Conservation (phyloP, 2,888 invertebrate species). For the Adelphocoris suturalis region DNA sequence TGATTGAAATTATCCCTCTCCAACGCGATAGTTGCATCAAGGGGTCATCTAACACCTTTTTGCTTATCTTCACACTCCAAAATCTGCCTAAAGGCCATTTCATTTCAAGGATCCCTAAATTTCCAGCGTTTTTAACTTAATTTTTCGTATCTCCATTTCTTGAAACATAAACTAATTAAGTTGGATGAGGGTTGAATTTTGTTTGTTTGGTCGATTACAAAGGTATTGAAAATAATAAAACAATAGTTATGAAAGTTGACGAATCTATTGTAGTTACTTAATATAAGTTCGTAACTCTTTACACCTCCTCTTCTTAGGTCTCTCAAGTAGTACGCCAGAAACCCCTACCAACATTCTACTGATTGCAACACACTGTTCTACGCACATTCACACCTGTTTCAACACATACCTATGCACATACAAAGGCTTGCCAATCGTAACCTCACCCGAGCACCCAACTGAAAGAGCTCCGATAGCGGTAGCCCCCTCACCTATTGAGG, state of each 20-base stretch:
- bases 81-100: too few relatives aligned
- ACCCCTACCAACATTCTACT: conserved; percentile 45
- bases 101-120: too few relatives aligned
- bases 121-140: too few relatives aligned
- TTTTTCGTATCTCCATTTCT: too few relatives aligned
- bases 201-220: too few relatives aligned
- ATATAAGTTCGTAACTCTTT: conserved; percentile 52
- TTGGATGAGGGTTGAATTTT: too few relatives aligned
- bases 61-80: too few relatives aligned
- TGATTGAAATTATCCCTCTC: too few relatives aligned
- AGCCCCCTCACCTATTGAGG: background rate
- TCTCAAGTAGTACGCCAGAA: conserved; percentile 50
- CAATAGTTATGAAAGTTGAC: conserved; percentile 55
- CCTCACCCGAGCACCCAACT: conserved; percentile 67
- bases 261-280: conserved; percentile 60
- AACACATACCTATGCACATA: conserved; percentile 17
- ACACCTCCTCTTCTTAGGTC: conserved; percentile 31
- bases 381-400: background rate
- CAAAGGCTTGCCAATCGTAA: conserved; percentile 69
- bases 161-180: too few relatives aligned
- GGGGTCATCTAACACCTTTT: too few relatives aligned
- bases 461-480: conserved; percentile 64
- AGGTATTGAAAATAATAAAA: background rate
- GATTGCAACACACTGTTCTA: conserved; percentile 32
- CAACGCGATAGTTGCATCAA: too few relatives aligned